These are phyloP conservation scores for Terebella lapidaria DNA, from an alignment of 2,888 invertebrate genomes.

Conservation along the genomic window DNA sequence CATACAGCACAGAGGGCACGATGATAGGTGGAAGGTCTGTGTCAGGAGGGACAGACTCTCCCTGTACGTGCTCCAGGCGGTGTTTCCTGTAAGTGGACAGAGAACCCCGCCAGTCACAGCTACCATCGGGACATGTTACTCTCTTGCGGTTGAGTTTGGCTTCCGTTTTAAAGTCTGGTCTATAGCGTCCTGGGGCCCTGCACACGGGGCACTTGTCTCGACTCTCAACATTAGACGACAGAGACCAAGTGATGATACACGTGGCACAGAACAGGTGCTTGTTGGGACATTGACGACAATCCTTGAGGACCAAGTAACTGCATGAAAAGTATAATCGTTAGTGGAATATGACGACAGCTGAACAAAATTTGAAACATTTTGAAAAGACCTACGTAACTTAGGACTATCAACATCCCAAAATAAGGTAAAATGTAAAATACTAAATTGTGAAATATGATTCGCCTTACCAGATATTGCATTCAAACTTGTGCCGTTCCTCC, in stretches of 20 bases:
- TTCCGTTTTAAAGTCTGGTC: constrained; percentile 29
- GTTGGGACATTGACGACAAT: constrained; percentile 36
- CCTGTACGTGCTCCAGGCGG: constrained; percentile 27
- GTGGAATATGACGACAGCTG: too few species aligned
- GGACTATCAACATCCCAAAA: too few species aligned
- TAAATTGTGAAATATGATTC: background rate
- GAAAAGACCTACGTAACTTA: too few species aligned
- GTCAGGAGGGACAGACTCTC: constrained; percentile 5
- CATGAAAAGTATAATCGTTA: too few species aligned
- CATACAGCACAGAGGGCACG: background rate
- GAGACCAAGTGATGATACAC: constrained; percentile 39
- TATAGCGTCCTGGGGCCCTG: constrained; percentile 32
- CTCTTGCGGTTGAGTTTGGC: constrained; percentile 28
- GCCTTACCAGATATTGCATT: constrained; percentile 4
- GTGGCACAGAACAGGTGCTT: constrained; percentile 41
- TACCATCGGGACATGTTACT: constrained; percentile 34
- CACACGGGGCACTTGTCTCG: constrained; percentile 41
- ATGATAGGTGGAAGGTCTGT: background rate
- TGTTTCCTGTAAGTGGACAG: constrained; percentile 29
- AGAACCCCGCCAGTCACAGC: constrained; percentile 37
- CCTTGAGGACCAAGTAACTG: constrained; percentile 34
- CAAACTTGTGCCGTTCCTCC: constrained; percentile 1
- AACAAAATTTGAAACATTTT: too few species aligned
- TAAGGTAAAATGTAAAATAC: background rate
- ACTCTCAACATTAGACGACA: constrained; percentile 35